Conservation (phyloP, 2,888 invertebrate species). For the Nomada flava region DNA sequence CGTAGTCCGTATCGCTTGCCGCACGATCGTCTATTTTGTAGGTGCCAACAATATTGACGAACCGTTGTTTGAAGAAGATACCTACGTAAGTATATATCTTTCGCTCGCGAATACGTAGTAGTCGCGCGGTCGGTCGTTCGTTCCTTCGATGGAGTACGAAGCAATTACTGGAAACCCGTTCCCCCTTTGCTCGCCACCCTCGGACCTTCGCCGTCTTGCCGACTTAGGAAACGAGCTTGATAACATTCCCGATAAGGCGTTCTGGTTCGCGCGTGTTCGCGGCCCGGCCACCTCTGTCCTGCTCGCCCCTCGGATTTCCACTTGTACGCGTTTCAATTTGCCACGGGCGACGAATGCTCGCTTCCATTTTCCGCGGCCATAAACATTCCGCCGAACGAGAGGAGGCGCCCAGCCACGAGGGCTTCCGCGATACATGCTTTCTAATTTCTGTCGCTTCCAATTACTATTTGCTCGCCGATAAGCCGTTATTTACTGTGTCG, state of each 20-base stretch:
- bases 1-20: background rate
- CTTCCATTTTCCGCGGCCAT: slow-evolving; percentile 12
- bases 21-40: slow-evolving; percentile 10
- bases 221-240: slow-evolving; percentile 61
- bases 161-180: slow-evolving; percentile 24
- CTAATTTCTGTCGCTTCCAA: slow-evolving; percentile 10
- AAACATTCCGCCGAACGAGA: slow-evolving; percentile 10
- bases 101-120: background rate
- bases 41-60: slow-evolving; percentile 1
- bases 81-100: background rate
- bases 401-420: background rate
- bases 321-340: slow-evolving; percentile 41
- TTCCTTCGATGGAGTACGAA: background rate
- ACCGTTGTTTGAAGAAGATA: slow-evolving; percentile 25
- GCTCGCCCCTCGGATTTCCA: background rate
- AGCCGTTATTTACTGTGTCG: slow-evolving; percentile 3
- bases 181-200: background rate
- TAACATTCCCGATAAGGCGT: slow-evolving; percentile 61
- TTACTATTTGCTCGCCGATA: slow-evolving; percentile 11
- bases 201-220: slow-evolving; percentile 5
- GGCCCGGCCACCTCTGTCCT: too few species aligned
- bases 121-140: too few species aligned
- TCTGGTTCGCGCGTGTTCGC: slow-evolving; percentile 38
- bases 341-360: background rate
- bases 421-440: background rate